Base-by-base conservation (phyloP, 1,140 invertebrate species). In the Drosophila pseudoananassae region DNA sequence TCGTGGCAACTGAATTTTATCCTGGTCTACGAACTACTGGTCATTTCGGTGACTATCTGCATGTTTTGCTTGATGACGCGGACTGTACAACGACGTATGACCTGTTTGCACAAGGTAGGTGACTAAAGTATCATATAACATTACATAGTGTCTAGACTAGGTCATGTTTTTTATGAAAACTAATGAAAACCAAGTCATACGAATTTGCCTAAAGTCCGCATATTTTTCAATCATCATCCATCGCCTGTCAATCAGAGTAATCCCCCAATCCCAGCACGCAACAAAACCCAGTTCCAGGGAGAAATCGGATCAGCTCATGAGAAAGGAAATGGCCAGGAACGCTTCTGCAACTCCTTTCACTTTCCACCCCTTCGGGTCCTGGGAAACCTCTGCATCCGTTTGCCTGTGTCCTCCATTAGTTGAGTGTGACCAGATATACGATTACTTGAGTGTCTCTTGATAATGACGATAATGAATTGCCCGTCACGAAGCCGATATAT, bases 271-370 rank as follows among this genome's bases (percentile, higher is more conserved):
- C 9, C 17, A 46, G 17, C 17, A 20, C 12, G 8, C 40, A 27
- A 23, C 4, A 33, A 43, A 8, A 38, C 23, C 36, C 38, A 3
- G 8, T 14, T 14, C 25, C 14, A 10, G 10, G 14, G 12, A 7
- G 59, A 63, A 72, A 76, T 70, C 53, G 63, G 81, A 85, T 80
- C 63, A 70, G 81, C 81, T 80, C 85, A 85, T 85, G 76, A 72
- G 43, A n/a, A 17, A 40, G 7, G 49, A 40, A 47, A 65, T 43
- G 61, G n/a, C 33, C 50, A 23, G 43, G 7, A 72, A 60, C 43
- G 46, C 20, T 25, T 14, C 54, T 38, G 8, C 49, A 15, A 6
- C 43, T 25, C 17, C 14, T 23, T 40, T 53, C 9, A 36, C 9
- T 36, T 12, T 36, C 33, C 10, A 36, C 33, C 12, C 33, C 33